A percentile compares a stretch with the other conserved stretches of the same genome.
phyloP scores from a whole-genome alignment of 2,113 vertebrate genomes.

The Phodopus roborovskii region DNA sequence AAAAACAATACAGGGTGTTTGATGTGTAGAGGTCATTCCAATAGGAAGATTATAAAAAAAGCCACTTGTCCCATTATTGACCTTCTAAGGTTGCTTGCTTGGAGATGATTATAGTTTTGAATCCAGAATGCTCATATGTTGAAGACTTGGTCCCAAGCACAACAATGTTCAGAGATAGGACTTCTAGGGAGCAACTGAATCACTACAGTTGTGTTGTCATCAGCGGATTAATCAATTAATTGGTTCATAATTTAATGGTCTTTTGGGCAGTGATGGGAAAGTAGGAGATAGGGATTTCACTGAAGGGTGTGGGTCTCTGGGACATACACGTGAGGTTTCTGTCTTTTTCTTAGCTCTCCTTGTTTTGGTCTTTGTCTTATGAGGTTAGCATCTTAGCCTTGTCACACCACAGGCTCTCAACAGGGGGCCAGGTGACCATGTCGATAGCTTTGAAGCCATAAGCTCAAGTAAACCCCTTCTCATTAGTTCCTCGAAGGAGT shows the following conservation, averaged over 20 bases:
- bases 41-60: slow-evolving; percentile 52
- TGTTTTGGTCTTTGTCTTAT: background rate
- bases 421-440: too few species aligned
- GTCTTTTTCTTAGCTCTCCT: background rate
- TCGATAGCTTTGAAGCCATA: background rate
- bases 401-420: background rate
- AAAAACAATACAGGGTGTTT: background rate
- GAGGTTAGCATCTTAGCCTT: background rate
- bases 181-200: background rate
- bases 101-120: background rate
- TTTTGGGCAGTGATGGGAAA: background rate
- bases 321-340: background rate
- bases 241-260: background rate
- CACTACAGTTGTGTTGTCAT: background rate
- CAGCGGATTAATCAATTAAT: background rate
- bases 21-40: slow-evolving; percentile 18
- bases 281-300: background rate
- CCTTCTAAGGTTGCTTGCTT: slow-evolving; percentile 69
- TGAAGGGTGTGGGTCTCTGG: background rate
- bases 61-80: slow-evolving; percentile 66
- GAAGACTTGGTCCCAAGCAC: background rate
- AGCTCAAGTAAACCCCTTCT: background rate
- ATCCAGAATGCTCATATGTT: background rate
- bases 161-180: background rate
- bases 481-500: background rate